A percentile compares a stretch with the other conserved stretches of the same genome.
Conservation (phyloP, 1,140 invertebrate species). For the Palaemon carinicauda region DNA sequence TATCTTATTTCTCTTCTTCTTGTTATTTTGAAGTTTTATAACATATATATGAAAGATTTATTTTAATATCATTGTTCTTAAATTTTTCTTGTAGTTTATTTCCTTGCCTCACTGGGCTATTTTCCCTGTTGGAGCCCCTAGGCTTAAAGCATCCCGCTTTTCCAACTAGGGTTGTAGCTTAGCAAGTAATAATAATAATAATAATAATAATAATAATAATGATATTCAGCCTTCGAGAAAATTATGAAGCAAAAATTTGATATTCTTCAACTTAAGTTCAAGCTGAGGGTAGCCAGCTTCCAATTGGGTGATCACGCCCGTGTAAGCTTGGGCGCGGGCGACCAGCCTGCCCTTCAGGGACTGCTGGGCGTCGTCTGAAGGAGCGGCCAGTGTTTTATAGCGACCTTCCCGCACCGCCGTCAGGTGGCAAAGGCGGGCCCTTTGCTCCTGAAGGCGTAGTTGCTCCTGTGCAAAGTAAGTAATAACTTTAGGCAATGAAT, state of each 20-base stretch:
- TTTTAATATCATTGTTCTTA: too few relatives aligned
- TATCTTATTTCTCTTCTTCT: too few relatives aligned
- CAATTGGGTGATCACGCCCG: slow-evolving; percentile 22
- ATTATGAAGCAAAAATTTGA: slow-evolving; percentile 35
- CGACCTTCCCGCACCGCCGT: slow-evolving; percentile 32
- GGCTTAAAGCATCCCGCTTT: too few relatives aligned
- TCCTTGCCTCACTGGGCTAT: too few relatives aligned
- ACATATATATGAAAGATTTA: too few relatives aligned
- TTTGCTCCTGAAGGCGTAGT: slow-evolving; percentile 35
- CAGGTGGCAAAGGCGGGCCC: slow-evolving; percentile 29
- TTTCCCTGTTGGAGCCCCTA: too few relatives aligned
- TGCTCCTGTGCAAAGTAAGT: slow-evolving; percentile 17
- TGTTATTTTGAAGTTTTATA: too few relatives aligned
- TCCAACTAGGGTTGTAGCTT: too few relatives aligned
- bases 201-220: too few relatives aligned
- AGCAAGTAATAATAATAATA: too few relatives aligned
- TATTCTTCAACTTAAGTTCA: slow-evolving; percentile 34
- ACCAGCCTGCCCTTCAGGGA: slow-evolving; percentile 15
- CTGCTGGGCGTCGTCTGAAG: slow-evolving; percentile 33
- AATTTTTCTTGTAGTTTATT: too few relatives aligned
- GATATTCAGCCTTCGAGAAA: not conserved
- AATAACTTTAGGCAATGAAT: not conserved
- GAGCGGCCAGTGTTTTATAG: slow-evolving; percentile 39
- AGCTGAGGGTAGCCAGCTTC: slow-evolving; percentile 40
- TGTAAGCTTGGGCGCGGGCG: slow-evolving; percentile 23